Conservation (phyloP, 2,113 vertebrate genomes). For the Trinectes maculatus region DNA sequence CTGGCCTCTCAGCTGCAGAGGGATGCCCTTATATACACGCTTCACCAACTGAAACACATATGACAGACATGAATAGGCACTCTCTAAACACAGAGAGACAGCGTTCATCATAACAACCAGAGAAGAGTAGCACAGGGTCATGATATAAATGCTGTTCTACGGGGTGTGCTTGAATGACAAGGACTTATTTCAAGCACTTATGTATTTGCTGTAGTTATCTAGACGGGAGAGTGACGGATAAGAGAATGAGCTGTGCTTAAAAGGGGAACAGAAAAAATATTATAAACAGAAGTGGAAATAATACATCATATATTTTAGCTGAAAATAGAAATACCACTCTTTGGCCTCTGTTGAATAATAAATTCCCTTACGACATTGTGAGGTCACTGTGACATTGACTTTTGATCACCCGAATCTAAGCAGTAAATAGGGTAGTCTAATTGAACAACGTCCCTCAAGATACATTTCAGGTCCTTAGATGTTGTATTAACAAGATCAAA, state of each 20-base stretch:
- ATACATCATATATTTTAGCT: constrained; percentile 13
- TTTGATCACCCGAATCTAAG: no score
- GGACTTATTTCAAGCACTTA: constrained; percentile 12
- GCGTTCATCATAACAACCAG: constrained; percentile 13
- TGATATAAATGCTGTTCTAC: neutral
- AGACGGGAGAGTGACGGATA: neutral
- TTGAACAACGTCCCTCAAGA: no score
- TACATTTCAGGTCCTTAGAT: no score
- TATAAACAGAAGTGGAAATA: constrained; percentile 35
- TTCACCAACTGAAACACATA: constrained; percentile 85
- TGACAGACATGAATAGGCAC: neutral
- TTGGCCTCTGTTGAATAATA: no score
- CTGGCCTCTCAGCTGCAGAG: constrained; percentile 90
- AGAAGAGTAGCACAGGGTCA: neutral
- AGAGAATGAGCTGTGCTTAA: constrained; percentile 15
- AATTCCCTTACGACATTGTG: no score
- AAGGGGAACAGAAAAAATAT: constrained; percentile 51
- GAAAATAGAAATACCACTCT: neutral
- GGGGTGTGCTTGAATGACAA: constrained; percentile 4
- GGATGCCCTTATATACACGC: constrained; percentile 93
- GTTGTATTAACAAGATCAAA: no score
- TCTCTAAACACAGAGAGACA: constrained; percentile 16
- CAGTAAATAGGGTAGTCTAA: no score
- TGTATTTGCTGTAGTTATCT: constrained; percentile 19
- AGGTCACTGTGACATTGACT: no score